Conservation (phyloP, 2,113 vertebrate genomes). For the Gnathonemus echidnorhynchus region DNA sequence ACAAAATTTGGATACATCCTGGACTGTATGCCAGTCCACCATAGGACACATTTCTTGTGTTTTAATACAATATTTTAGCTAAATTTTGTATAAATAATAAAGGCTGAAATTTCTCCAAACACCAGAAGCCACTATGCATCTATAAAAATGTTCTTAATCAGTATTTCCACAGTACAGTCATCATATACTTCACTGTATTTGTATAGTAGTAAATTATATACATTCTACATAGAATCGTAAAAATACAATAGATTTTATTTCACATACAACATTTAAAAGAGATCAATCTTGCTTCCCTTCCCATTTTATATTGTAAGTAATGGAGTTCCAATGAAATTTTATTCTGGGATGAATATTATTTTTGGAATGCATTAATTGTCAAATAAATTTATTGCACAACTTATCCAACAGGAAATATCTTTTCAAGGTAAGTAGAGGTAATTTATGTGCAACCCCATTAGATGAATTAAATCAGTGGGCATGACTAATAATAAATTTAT, state of each 20-base stretch:
- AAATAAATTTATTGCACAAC: not conserved
- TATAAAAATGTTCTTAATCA: not conserved
- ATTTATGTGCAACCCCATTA: not conserved
- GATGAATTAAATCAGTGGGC: not conserved
- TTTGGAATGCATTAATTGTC: not conserved
- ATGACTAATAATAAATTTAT: not conserved
- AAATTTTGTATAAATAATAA: not conserved
- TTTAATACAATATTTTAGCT: not conserved
- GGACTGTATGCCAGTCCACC: not conserved
- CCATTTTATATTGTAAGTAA: not conserved
- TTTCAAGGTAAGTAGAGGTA: not conserved
- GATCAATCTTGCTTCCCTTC: not conserved
- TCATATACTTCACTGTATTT: not conserved
- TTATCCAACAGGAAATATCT: not conserved
- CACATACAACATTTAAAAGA: not conserved
- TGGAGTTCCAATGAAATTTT: not conserved
- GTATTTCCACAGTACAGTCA: not conserved
- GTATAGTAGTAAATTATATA: not conserved
- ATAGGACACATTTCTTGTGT: not conserved
- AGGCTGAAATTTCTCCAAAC: not conserved
- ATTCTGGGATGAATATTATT: not conserved
- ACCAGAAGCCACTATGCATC: not conserved
- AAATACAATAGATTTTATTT: not conserved
- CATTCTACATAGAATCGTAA: not conserved
- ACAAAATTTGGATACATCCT: not conserved